Evolutionary conservation across 2,888 invertebrate genomes (phyloP).

Genomic region (Caenorhabditis plicata): DNA sequence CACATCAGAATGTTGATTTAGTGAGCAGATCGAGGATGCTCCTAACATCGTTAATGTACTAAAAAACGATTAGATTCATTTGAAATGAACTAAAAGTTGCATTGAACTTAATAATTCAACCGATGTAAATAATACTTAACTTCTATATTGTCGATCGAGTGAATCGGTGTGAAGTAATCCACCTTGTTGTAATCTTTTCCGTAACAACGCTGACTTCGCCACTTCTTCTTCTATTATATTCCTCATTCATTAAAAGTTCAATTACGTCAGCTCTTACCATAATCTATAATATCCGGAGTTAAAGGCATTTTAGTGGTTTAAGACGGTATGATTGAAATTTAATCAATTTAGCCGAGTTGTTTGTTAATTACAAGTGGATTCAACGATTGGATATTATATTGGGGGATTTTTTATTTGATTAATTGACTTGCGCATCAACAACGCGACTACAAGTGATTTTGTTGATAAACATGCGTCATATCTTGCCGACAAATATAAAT

Average conservation of each 20-base stretch:
- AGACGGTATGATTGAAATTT: conserved; percentile 11
- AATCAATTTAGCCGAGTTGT: neutral
- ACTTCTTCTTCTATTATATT: too few relatives aligned
- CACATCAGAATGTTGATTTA: conserved; percentile 14
- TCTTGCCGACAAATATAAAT: conserved; percentile 11
- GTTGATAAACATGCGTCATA: too few relatives aligned
- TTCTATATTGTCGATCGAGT: conserved; percentile 32
- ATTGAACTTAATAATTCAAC: too few relatives aligned
- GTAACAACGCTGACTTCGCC: conserved; percentile 42
- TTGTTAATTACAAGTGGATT: too few relatives aligned
- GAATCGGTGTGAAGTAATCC: conserved; percentile 37
- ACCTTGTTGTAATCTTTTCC: conserved; percentile 46
- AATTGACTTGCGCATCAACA: conserved; percentile 29
- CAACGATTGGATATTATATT: too few relatives aligned
- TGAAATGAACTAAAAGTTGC: neutral
- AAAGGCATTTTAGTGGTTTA: neutral
- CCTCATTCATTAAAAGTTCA: too few relatives aligned
- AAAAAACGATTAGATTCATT: neutral
- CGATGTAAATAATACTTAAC: too few relatives aligned
- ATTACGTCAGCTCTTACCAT: too few relatives aligned
- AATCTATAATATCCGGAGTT: conserved; percentile 11
- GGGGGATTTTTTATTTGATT: conserved; percentile 49
- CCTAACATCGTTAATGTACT: conserved; percentile 24
- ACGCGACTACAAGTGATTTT: too few relatives aligned
- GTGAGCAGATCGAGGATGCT: conserved; percentile 12